phyloP scores from a whole-genome alignment of 2,888 invertebrate genomes.

The Cecidostiba fungosa region DNA sequence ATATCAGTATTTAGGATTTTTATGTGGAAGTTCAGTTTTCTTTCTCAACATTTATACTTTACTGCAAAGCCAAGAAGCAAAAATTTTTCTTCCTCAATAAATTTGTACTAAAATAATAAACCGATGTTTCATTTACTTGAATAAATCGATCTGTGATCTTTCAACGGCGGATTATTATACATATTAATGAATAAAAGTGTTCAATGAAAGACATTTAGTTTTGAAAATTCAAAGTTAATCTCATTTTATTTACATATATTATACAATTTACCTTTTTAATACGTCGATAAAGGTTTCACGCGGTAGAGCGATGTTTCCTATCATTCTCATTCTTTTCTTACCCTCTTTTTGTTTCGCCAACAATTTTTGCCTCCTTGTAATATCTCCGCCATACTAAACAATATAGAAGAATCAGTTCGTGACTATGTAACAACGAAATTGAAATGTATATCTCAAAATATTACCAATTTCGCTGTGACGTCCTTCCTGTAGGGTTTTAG shows the following conservation, averaged over 20 bases:
- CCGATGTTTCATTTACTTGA: conserved; percentile 45
- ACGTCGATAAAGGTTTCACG: conserved; percentile 96
- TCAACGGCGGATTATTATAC: conserved; percentile 62
- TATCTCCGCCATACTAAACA: conserved; percentile 93
- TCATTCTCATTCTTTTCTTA: conserved; percentile 94
- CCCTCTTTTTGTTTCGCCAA: conserved; percentile 95
- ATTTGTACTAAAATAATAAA: conserved; percentile 55
- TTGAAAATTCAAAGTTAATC: conserved; percentile 36
- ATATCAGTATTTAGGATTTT: conserved; percentile 65
- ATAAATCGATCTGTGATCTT: conserved; percentile 62
- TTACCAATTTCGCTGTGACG: conserved; percentile 95
- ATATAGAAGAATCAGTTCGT: conserved; percentile 37
- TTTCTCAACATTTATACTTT: conserved; percentile 58
- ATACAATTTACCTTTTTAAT: conserved; percentile 83
- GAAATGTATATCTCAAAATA: conserved; percentile 10
- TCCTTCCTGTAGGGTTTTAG: conserved; percentile 94
- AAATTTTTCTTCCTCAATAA: conserved; percentile 44
- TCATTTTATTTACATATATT: conserved; percentile 9
- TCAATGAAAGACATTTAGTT: conserved; percentile 45
- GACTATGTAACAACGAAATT: conserved; percentile 21
- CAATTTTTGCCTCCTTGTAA: conserved; percentile 93
- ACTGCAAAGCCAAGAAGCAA: conserved; percentile 39
- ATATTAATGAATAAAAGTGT: conserved; percentile 61
- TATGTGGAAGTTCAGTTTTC: conserved; percentile 59
- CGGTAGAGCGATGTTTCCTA: conserved; percentile 95